Base-by-base conservation (phyloP, 2,888 invertebrate species). In the Drosophila diplacantha region DNA sequence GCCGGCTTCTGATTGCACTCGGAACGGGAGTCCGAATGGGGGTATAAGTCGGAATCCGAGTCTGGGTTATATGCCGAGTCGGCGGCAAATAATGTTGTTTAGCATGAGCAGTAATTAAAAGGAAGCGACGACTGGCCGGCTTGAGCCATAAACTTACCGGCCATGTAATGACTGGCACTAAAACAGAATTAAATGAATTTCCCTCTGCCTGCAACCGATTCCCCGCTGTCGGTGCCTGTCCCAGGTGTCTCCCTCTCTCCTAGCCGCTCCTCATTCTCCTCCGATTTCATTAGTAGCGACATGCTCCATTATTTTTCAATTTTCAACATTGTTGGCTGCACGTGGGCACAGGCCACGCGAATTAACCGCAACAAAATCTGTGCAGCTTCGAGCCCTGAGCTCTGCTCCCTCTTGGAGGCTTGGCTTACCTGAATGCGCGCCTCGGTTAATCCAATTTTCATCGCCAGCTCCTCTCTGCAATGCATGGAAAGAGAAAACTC, bases 361-460 rank as follows among this genome's bases (percentile, higher is more conserved):
- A 80, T 77, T 63, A 65, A 66, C 68, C 66, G 41, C 67, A 49
- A 74, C 67, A 49, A 72, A 76, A 55, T 79, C 74, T 61, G 16
- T 11, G 44, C 58, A 59, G 59, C 58, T 12, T 59, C 37, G 14
- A 22, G 43, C 58, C 58, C 58, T 37, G 43, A 24, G 32, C 46
- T 24, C 58, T 16, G n/a, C 75, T 9, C 1, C 31, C 24, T 6
- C 8, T 14, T 14, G 29, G 29, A 8, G 9, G 3, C 26, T 37
- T 22, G 39, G 32, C 70, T 78, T 91, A 96, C 97, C 93, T 97
- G 97, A 89, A 97, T 96, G 88, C 97, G 91, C 60, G 96, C 96
- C 91, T 97, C 97, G 47, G 96, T 97, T 77, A 97, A 90, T 82
- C 96, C 96, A 84, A 97, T 96, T 90, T 96, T 96, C 94, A 96